A percentile compares a stretch with the other conserved stretches of the same genome.
Conservation (phyloP, 2,888 invertebrate genomes). For the Sarcophaga carnaria region DNA sequence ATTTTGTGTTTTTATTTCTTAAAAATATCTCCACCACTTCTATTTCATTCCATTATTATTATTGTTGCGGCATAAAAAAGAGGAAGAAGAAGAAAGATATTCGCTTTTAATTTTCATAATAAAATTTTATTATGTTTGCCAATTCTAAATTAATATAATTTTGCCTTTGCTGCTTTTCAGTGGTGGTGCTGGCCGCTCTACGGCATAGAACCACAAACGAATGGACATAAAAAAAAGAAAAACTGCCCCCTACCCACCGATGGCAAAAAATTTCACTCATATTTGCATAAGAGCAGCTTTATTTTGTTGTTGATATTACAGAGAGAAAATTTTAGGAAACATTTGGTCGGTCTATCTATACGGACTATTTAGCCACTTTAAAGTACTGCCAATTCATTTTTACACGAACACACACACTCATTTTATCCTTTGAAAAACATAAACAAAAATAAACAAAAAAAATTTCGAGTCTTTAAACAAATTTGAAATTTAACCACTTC, state of each 20-base stretch:
- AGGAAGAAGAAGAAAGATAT: neutral
- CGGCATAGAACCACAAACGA: neutral
- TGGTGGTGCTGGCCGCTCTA: neutral
- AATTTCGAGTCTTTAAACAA: constrained; percentile 43
- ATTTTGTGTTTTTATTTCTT: too few species aligned
- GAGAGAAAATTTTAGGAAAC: neutral
- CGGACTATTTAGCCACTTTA: neutral
- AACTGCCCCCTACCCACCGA: neutral
- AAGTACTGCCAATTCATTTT: neutral
- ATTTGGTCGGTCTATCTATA: neutral
- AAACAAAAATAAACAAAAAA: constrained; percentile 2
- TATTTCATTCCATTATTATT: neutral
- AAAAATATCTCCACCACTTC: neutral
- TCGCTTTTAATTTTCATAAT: neutral
- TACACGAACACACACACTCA: too few species aligned
- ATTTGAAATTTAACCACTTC: constrained; percentile 52
- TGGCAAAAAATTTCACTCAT: neutral
- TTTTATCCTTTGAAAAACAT: neutral
- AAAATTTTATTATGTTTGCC: neutral
- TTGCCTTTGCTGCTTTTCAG: too few species aligned
- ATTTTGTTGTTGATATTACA: neutral
- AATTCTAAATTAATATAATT: neutral
- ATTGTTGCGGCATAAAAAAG: neutral
- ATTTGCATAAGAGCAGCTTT: neutral
- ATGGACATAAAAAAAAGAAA: neutral